Base-by-base conservation (phyloP, 2,797 vertebrate genomes). In the Malurus leucopterus region DNA sequence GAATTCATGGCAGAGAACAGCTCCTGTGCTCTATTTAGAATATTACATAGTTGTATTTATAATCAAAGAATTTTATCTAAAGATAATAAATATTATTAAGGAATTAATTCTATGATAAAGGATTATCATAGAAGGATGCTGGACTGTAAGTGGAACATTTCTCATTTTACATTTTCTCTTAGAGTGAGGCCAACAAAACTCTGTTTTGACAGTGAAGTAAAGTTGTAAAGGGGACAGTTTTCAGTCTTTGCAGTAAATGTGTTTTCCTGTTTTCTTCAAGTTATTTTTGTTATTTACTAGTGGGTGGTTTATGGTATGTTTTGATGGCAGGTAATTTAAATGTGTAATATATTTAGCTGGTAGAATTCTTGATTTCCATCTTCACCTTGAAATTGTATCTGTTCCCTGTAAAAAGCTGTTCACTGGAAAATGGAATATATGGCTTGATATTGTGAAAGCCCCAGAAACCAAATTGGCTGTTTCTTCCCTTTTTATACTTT, bases 231-330 rank as follows among this genome's bases (percentile, higher is more conserved):
- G 38, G 38, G 15, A 38, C 47, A 40, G 38, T 71, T 79, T 89
- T 54, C 27, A 94, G 69, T 79, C 55, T 54, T 61, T 93, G 64
- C 58, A 74, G 41, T 82, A 58, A 62, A 70, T 82, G 51, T n/a
- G 22, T 65, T 57, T 91, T 89, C 29, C 46, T 79, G 30, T 36
- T 94, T 90, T 63, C 62, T 29, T 58, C 51, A 81, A 47, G 41
- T 27, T 88, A 36, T 81, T 93, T 79, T 86, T 93, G 58, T 80
- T 79, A 69, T 59, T 91, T 72, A 65, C 32, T 65, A 62, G 32
- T 62, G 57, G 29, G 27, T 63, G 62, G 41, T 32, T 95, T 89
- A 30, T 83, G 40, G 49, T 61, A 22, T 21, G 19, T 86, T 92
- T 94, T 86, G 32, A 11, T 93, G 32, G 34, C 65, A 70, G 77